phyloP scores from a whole-genome alignment of 2,113 vertebrate species.

The Tachuris rubrigastra region DNA sequence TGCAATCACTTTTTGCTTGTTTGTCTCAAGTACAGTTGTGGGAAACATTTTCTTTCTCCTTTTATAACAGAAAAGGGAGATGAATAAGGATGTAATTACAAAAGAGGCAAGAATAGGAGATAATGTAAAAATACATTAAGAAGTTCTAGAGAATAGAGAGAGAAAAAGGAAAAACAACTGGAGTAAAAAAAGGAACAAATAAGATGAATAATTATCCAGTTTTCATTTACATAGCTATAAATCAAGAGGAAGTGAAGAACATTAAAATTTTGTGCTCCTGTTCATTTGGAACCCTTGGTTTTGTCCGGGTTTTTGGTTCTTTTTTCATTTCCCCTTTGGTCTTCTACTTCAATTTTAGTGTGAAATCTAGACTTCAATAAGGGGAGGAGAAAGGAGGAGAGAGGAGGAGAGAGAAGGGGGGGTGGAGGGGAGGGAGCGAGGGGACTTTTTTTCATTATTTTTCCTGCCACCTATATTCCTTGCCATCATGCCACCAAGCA shows the following conservation, averaged over 20 bases:
- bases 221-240: not conserved
- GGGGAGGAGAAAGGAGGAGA: not conserved
- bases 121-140: not conserved
- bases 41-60: not conserved
- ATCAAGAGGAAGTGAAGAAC: not conserved
- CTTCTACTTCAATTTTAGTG: not conserved
- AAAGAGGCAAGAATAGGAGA: not conserved
- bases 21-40: not conserved
- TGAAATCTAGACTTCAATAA: not conserved
- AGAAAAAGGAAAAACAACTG: not conserved
- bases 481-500: not conserved
- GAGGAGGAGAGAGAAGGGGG: accelerated
- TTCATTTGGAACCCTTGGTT: not conserved
- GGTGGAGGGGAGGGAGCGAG: not conserved
- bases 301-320: not conserved
- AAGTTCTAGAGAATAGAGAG: not conserved
- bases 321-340: not conserved
- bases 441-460: too few species aligned
- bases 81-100: not conserved
- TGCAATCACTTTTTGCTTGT: not conserved
- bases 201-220: not conserved
- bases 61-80: not conserved
- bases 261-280: not conserved
- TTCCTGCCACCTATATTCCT: not conserved
- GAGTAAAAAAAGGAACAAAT: not conserved